These are phyloP conservation scores for Ceyx erithaca DNA, from an alignment of 2,797 vertebrate species.

Conservation along the genomic window DNA sequence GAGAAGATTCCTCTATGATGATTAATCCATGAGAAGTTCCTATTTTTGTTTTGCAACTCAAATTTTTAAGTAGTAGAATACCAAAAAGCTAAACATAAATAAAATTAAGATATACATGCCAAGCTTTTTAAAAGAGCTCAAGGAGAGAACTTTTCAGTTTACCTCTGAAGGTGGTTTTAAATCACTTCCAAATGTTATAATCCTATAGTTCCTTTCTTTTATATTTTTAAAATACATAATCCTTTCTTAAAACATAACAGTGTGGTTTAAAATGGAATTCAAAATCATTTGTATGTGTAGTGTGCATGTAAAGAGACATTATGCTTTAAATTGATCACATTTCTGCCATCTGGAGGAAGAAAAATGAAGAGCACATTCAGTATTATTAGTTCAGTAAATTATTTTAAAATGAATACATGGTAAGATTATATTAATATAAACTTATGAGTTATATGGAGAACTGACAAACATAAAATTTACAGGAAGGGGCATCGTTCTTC, in stretches of 20 bases:
- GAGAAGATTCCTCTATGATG: not conserved
- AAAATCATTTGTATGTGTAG: not conserved
- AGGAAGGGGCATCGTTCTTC: not conserved
- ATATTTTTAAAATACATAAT: conserved; percentile 53
- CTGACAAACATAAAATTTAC: not conserved
- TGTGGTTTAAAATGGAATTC: conserved; percentile 35
- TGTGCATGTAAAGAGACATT: not conserved
- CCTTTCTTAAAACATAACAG: conserved; percentile 36
- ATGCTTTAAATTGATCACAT: conserved; percentile 44
- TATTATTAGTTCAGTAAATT: not conserved
- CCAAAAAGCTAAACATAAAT: not conserved
- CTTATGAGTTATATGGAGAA: not conserved
- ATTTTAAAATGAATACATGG: not conserved
- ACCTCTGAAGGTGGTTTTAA: conserved; percentile 42
- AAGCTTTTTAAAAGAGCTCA: conserved; percentile 3
- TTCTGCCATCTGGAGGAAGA: conserved; percentile 68
- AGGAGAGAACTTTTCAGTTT: conserved; percentile 42
- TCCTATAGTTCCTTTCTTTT: conserved; percentile 43
- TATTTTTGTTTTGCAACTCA: not conserved
- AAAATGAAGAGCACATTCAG: conserved; percentile 5
- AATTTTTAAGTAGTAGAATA: not conserved
- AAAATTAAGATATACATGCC: not conserved
- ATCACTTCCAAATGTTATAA: conserved; percentile 49
- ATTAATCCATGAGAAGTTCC: not conserved
- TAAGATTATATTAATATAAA: not conserved